Percentiles rank a stretch among this genome's conserved stretches.
These are phyloP conservation scores for Scotopteryx bipunctaria DNA, from an alignment of 2,888 invertebrate genomes.

Conservation along the genomic window DNA sequence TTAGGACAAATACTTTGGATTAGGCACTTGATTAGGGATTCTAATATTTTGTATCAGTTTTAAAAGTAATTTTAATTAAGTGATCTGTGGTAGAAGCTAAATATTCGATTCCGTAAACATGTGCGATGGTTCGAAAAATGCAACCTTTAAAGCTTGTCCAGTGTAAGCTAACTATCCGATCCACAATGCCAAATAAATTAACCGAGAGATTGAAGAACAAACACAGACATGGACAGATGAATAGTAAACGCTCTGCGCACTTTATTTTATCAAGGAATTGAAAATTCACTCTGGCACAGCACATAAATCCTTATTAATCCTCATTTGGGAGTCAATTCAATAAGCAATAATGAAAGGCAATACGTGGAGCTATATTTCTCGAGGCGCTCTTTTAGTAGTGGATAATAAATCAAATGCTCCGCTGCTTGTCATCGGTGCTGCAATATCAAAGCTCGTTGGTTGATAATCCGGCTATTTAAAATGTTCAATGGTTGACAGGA, in stretches of 20 bases:
- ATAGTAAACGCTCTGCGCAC: constrained; percentile 55
- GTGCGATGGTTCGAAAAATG: constrained; percentile 13
- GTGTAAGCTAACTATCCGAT: constrained; percentile 16
- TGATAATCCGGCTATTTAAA: constrained; percentile 62
- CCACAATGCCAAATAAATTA: constrained; percentile 40
- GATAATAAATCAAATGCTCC: constrained; percentile 70
- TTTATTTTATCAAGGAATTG: constrained; percentile 54
- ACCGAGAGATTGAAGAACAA: constrained; percentile 55
- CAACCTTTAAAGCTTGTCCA: constrained; percentile 5
- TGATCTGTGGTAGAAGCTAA: not conserved
- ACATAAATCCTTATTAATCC: constrained; percentile 73
- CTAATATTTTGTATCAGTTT: too few species aligned
- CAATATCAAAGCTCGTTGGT: constrained; percentile 61
- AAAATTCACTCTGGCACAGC: constrained; percentile 53
- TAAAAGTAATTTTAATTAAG: not conserved
- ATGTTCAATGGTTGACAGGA: constrained; percentile 49
- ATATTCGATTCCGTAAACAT: not conserved
- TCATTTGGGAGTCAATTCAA: constrained; percentile 70
- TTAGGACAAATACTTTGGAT: too few species aligned
- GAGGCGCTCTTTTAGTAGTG: constrained; percentile 56
- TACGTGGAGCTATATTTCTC: constrained; percentile 56
- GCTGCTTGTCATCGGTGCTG: constrained; percentile 67
- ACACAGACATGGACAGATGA: constrained; percentile 57
- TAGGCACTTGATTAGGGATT: too few species aligned
- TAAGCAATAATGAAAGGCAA: constrained; percentile 66